Evolutionary conservation across 2,113 vertebrate genomes (phyloP), one percentile per base, ranked within the genome.

Genomic region (Leiothrix lutea): DNA sequence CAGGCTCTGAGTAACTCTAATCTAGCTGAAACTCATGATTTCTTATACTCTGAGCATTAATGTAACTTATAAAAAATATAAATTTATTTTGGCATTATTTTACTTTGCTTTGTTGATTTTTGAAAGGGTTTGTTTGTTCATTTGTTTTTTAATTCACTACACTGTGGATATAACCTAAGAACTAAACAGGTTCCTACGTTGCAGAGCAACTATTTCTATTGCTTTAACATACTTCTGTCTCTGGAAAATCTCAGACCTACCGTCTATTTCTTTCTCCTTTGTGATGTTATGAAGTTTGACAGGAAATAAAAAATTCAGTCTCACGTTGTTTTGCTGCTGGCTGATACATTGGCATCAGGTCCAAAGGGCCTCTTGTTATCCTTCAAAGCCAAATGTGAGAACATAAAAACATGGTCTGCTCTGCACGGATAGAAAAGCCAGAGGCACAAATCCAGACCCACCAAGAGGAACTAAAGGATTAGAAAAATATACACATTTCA

Each of bases 241-340:
- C 72, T 72, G 57, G 33, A 84, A 94, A 90, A 92, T 69, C 83
- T 91, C 56, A 93, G 50, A 69, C 33, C 48, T 57, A 47, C 14
- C 22, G 40, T 91, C 48, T 70, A 44, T 78, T 89, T 91, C 65
- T 80, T 88, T 84, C 88, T 86, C n/a, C 42, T 81, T 89, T 78
- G 57, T 89, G 80, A 87, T 70, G 54, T 80, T 95, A 90, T 77
- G 75, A 80, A 90, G 47, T 86, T 88, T 88, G 93, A 95, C 90
- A 94, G 81, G 33, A 88, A 95, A 94, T 93, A 85, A 93, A 91
- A 94, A 86, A 92, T 86, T 83, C 90, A 87, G 72, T 84, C 75
- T 86, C 50, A 36, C 77, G 70, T 78, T 94, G 74, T 86, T 96
- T 96, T 81, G 84, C 77, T 90, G 58, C 78, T 88, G 84, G 84